Base-by-base conservation (phyloP, 2,797 vertebrate genomes). In the Chiloscyllium punctatum region DNA sequence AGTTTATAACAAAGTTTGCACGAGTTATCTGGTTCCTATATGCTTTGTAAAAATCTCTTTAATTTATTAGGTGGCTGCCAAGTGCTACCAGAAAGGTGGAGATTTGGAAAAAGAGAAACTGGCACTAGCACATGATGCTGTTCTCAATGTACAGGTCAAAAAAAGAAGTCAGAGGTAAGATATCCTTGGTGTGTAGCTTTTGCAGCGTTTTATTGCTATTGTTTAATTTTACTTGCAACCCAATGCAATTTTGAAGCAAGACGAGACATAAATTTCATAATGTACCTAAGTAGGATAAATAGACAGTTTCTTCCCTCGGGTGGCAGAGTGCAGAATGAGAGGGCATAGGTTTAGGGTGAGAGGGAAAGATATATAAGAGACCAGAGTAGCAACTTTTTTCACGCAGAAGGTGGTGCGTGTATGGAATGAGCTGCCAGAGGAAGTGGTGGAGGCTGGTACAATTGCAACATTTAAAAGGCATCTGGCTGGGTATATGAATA, bases 1-100 rank as follows among this genome's bases (percentile, higher is more conserved):
- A 33, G 5, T 1, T 84, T 42, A 18, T 84, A 23, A 84, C 79
- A 1, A 42, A 6, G 37, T 48, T 84, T n/a, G 33, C 72, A 33
- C 72, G 33, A 77, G 13, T 77, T 9, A 57, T 62, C 30, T 90
- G 27, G 30, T 90, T 90, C 57, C 25, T 33, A 62, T 90, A 18
- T 90, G 57, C 53, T 18, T 90, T 33, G 42, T 66, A 27, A 94
- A 33, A n/a, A n/a, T 62, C 25, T 68, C 18, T 68, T 66, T 86
- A 57, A 96, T 69, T 96, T 97, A 96, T 95, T 96, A 98, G 98
- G 98, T 98, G 96, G 98, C 98, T 94, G 98, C 98, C 95, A 98
- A 98, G 79, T 98, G 98, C 96, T 98, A 98, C 96, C 98, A 98
- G 84, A 98, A 98, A 96, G 98, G 98, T 96, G 97, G 97, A 90